Percentiles rank a stretch among this genome's conserved stretches.
These are phyloP conservation scores for Pogonomyrmex barbatus DNA, from an alignment of 1,140 invertebrate genomes.

Conservation along the genomic window DNA sequence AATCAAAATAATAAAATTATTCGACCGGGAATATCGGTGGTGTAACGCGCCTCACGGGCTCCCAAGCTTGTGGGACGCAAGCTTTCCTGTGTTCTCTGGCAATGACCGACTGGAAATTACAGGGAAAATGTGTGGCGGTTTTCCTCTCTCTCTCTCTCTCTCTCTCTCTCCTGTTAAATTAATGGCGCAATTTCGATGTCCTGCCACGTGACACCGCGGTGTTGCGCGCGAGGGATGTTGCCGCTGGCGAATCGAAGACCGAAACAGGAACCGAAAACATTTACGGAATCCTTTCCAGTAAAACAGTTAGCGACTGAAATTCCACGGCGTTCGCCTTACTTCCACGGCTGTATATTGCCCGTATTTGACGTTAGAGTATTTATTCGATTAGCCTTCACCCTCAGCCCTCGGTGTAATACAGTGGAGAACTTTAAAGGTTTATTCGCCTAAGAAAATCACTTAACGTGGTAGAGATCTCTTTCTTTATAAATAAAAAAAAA, in stretches of 20 bases:
- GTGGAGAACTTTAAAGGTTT: neutral
- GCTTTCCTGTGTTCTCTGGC: neutral
- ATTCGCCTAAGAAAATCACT: neutral
- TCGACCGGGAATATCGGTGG: neutral
- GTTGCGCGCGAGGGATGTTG: neutral
- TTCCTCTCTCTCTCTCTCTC: slow-evolving; percentile 29
- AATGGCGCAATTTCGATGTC: slow-evolving; percentile 72
- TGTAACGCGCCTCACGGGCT: neutral
- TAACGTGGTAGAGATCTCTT: slow-evolving; percentile 1
- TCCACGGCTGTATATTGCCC: neutral
- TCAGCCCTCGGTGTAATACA: neutral
- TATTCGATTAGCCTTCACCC: neutral
- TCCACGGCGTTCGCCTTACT: slow-evolving; percentile 33
- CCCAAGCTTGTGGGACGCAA: neutral
- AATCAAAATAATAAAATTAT: slow-evolving; percentile 50
- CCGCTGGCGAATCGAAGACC: slow-evolving; percentile 33
- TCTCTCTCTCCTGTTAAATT: slow-evolving; percentile 67
- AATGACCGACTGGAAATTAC: slow-evolving; percentile 65
- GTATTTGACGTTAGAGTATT: neutral
- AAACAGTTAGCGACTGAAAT: slow-evolving; percentile 33
- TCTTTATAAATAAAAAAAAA: neutral
- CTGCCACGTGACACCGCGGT: slow-evolving; percentile 42
- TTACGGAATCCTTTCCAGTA: slow-evolving; percentile 16
- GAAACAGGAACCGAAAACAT: slow-evolving; percentile 33
- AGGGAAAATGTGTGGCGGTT: slow-evolving; percentile 57